A percentile compares a stretch with the other conserved stretches of the same genome.
Evolutionary conservation across 1,140 invertebrate species (phyloP).

Genomic region (Bombus terrestris): DNA sequence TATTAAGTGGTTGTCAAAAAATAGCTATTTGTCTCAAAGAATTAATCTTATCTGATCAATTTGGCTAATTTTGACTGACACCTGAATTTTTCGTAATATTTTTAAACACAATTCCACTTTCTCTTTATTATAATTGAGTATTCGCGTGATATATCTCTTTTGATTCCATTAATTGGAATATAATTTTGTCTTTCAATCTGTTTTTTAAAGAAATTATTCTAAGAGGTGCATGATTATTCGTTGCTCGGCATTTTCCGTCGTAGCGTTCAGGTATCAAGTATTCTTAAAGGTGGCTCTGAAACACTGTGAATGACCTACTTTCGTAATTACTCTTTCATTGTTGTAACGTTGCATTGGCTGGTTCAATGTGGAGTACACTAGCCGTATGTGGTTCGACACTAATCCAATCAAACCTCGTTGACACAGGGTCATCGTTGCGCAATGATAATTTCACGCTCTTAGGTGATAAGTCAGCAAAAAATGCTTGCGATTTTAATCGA

Average conservation of each 20-base stretch:
- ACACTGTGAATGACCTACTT: slow-evolving; percentile 56
- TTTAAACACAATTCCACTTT: no score
- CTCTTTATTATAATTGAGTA: background rate
- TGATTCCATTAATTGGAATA: background rate
- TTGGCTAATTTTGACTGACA: no score
- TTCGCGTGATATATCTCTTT: background rate
- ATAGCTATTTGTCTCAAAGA: no score
- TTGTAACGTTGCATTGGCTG: slow-evolving; percentile 35
- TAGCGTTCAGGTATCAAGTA: slow-evolving; percentile 36
- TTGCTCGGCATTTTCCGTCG: background rate
- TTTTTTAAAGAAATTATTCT: background rate
- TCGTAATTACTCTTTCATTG: slow-evolving; percentile 61
- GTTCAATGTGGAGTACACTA: slow-evolving; percentile 11
- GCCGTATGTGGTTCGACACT: slow-evolving; percentile 46
- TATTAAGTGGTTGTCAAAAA: no score
- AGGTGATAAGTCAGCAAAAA: background rate
- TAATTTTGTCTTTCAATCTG: background rate
- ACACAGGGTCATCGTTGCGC: slow-evolving; percentile 26
- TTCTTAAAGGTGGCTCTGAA: slow-evolving; percentile 47
- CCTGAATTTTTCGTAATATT: no score
- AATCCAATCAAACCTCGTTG: slow-evolving; percentile 56
- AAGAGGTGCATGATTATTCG: background rate
- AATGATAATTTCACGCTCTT: slow-evolving; percentile 15
- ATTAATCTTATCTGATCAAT: no score
- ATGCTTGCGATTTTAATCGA: background rate